Base-by-base conservation (phyloP, 2,797 vertebrate genomes). In the Danio albolineatus region DNA sequence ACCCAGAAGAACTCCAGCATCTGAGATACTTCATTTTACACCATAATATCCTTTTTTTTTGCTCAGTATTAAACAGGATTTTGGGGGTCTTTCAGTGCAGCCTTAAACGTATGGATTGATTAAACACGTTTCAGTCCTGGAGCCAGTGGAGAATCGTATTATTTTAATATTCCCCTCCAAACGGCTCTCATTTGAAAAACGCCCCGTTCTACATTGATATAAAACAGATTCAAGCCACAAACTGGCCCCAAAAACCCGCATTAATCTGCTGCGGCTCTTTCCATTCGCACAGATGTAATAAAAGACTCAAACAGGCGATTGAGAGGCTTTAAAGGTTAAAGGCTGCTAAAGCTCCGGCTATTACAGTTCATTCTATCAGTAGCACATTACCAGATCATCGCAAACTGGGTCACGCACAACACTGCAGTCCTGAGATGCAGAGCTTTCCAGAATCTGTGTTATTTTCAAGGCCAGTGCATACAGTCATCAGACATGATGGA, bases 341-440 rank as follows among this genome's bases (percentile, higher is more conserved):
- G 46, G 73, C 21, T 60, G 72, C 80, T 64, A 57, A 73, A 81
- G 77, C 77, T 86, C 76, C 74, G 81, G 65, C 67, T 85, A 76
- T 82, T 86, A 82, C 80, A 76, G 73, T 79, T 67, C 60, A 51
- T 77, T 83, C 80, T 86, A 84, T 80, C 78, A 81, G 84, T 80
- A 85, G 87, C 87, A 81, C 80, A 84, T 81, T 73, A 79, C 14
- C 14, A 73, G 77, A 86, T 86, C 79, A 78, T 86, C 74, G 1
- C 78, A 86, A 88, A 89, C 83, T 89, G 81, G 86, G 83, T 89
- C 89, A 88, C 89, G 85, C 88, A 87, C 85, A 87, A 90, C 86
- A 86, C 85, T 46, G 66, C 62, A 80, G 86, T 81, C 75, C 80
- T 84, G 82, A 80, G 81, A 85, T 65, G 2, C 38, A 53, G 70